Base-by-base conservation (phyloP, 2,797 vertebrate species). In the Ctenopoma multispine region DNA sequence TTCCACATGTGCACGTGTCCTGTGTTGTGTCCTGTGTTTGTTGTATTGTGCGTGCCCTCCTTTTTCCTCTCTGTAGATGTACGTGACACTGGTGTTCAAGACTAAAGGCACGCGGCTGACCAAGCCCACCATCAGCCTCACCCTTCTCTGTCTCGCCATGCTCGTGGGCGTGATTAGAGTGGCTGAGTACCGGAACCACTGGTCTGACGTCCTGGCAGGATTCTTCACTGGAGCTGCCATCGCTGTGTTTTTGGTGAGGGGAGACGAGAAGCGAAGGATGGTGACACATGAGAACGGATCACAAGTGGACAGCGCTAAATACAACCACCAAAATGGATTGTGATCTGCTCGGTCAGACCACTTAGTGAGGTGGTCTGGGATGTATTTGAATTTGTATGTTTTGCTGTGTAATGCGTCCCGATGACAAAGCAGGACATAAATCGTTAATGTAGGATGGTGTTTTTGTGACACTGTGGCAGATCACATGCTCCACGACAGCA, bases 171-270 rank as follows among this genome's bases (percentile, higher is more conserved):
- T 97, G 51, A 92, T 97, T 55, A 90, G 95, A 1, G 96, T 97
- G 54, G 93, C 97, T 0, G 97, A 98, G 87, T 96, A 96, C 81
- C 94, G 96, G 2, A 97, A 96, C 93, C 96, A 97, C 89, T 97
- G 97, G 97, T 91, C 93, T 0, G 96, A 98, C 1, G 95, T 97
- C 17, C 87, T 97, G 80, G 96, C 96, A 0, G 97, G 96, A 18
- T 97, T 95, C 89, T 91, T 96, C 80, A 96, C 96, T 0, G 97
- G 97, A 0, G 94, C 93, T 0, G 90, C 96, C 76, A 97, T 97
- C 7, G 96, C 97, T 4, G 90, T 93, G 38, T 97, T 98, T 83
- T 79, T 97, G 95, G 97, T 98, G 69, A 92, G 92, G 14, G 49
- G 23, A 1, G 8, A 46, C 3, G 3, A 21, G 3, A 11, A 9